Base-by-base conservation (phyloP, 2,888 invertebrate genomes). In the Pilophorus perplexus region DNA sequence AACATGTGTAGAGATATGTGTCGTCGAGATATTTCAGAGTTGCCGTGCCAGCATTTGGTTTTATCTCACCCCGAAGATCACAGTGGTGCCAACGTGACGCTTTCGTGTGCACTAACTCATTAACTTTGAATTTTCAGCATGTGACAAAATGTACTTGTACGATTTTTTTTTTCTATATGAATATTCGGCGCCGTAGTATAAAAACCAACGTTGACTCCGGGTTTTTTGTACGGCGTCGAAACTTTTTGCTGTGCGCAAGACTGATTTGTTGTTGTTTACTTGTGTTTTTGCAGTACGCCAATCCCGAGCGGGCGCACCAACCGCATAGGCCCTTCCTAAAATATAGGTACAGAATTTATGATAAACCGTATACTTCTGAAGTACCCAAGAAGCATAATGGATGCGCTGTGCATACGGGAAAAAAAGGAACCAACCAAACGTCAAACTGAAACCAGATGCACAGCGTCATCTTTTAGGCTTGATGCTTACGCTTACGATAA, bases 241-340 rank as follows among this genome's bases (percentile, higher is more conserved):
- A 33, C 12, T 25, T 28, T 62, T 62, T 62, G 62, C 62, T 28
- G 28, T 46, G 62, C 27, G 62, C 46, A 18, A 46, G 40, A 62
- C 62, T 62, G 23, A 62, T 62, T 46, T 46, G n/a, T 28, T 62
- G 25, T 42, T 25, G 20, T 59, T 62, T 62, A 27, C 62, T 62
- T 62, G 67, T 71, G 68, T 72, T 67, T 88, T 83, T 85, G 78
- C 90, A 91, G 91, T 90, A 89, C 90, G 90, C 84, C 89, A 89
- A 84, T 86, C 88, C 83, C 89, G 90, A 82, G 86, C 89, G 83
- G 90, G 86, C 84, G 87, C 89, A 84, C 84, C 83, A 82, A 85
- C 84, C 83, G 85, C 86, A 80, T 88, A 87, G 85, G 71, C 70
- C 68, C 66, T 68, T 67, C 67, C 68, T 67, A 69, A 64, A 54